A percentile compares a stretch with the other conserved stretches of the same genome.
Evolutionary conservation across 2,113 vertebrate species (phyloP).

Genomic region (Lycaon pictus): DNA sequence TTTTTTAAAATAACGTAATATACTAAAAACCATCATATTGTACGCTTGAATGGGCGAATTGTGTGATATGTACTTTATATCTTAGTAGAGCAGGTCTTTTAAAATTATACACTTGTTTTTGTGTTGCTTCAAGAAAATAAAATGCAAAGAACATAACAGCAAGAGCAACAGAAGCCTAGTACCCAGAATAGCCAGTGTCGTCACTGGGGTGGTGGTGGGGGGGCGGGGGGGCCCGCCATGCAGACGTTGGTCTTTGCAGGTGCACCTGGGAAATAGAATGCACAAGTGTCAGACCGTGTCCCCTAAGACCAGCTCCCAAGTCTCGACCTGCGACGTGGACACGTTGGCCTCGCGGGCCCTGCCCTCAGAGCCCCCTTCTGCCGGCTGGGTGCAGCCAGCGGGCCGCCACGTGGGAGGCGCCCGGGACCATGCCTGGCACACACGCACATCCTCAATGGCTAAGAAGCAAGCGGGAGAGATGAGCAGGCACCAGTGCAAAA

Average conservation of each 20-base stretch:
- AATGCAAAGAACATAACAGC: rapidly evolving
- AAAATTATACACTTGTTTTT: neutral
- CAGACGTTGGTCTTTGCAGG: rapidly evolving
- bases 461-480: rapidly evolving
- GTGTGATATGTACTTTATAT: rapidly evolving
- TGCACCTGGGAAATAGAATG: rapidly evolving
- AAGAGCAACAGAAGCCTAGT: rapidly evolving
- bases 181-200: rapidly evolving
- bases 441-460: rapidly evolving
- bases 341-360: rapidly evolving
- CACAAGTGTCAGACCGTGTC: rapidly evolving
- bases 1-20: neutral
- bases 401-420: rapidly evolving
- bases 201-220: rapidly evolving
- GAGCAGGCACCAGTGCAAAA: rapidly evolving
- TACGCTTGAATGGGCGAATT: neutral
- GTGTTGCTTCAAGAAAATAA: neutral
- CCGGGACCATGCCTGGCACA: neutral
- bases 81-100: neutral
- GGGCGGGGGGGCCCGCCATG: rapidly evolving
- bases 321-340: rapidly evolving
- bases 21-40: neutral
- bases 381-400: rapidly evolving
- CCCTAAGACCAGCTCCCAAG: too few relatives aligned
- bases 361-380: neutral